Percentiles rank a stretch among this genome's conserved stretches.
These are phyloP conservation scores for Entomobrya multifasciata DNA, from an alignment of 2,888 invertebrate genomes.

Conservation along the genomic window DNA sequence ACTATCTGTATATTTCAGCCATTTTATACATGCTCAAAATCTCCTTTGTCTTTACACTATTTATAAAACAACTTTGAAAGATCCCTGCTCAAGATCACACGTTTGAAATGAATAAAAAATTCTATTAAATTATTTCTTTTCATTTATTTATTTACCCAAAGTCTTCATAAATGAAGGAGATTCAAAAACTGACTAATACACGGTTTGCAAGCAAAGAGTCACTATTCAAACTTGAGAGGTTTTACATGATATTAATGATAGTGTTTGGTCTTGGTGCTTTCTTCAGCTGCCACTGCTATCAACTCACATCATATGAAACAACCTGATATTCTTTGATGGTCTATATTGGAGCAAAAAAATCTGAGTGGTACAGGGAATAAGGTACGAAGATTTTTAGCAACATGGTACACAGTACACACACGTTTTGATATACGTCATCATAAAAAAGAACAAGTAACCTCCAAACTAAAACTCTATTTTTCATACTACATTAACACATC, in stretches of 20 bases:
- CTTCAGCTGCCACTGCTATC: constrained; percentile 55
- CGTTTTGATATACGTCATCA: constrained; percentile 35
- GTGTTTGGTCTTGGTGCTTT: constrained; percentile 30
- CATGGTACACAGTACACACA: constrained; percentile 2
- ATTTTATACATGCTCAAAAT: background rate
- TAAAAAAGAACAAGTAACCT: constrained; percentile 27
- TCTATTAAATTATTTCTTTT: constrained; percentile 19
- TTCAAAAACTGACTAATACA: constrained; percentile 65
- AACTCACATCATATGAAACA: background rate
- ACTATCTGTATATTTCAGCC: background rate
- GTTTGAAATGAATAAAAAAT: background rate
- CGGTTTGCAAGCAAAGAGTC: constrained; percentile 48
- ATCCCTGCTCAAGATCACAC: constrained; percentile 37
- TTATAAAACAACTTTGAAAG: background rate
- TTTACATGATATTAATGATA: constrained; percentile 64
- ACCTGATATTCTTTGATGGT: constrained; percentile 22
- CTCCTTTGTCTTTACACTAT: constrained; percentile 1
- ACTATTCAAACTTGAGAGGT: constrained; percentile 67
- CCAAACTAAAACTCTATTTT: constrained; percentile 9
- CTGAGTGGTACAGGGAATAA: constrained; percentile 4
- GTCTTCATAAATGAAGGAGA: constrained; percentile 51
- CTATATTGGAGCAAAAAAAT: constrained; percentile 37
- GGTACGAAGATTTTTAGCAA: constrained; percentile 47
- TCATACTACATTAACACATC: constrained; percentile 43
- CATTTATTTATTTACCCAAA: constrained; percentile 19